A percentile compares a stretch with the other conserved stretches of the same genome.
These are phyloP conservation scores for Lepidostoma basale DNA, from an alignment of 1,140 invertebrate species.

Conservation along the genomic window DNA sequence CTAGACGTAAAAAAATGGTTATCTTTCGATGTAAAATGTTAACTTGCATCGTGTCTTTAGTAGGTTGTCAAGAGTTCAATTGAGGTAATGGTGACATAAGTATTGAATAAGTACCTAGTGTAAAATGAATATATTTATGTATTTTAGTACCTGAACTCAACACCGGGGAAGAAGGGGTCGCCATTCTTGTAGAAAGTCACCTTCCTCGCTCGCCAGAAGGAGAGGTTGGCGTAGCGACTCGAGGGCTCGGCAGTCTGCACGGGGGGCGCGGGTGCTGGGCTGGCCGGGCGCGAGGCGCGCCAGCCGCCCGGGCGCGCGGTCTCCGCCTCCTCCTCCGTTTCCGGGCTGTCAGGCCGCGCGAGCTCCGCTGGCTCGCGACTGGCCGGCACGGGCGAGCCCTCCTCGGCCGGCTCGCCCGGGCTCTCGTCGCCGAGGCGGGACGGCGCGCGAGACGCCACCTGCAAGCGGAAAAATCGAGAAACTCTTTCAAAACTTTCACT, in stretches of 20 bases:
- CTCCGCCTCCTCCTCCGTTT: slow-evolving; percentile 53
- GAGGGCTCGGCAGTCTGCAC: slow-evolving; percentile 30
- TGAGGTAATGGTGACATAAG: no score
- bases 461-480: slow-evolving; percentile 28
- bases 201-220: slow-evolving; percentile 83
- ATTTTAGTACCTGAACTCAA: slow-evolving; percentile 71
- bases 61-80: no score
- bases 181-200: slow-evolving; percentile 94
- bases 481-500: neutral
- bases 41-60: no score
- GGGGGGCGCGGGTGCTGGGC: slow-evolving; percentile 51
- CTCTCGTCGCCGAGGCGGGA: slow-evolving; percentile 47
- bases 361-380: slow-evolving; percentile 48
- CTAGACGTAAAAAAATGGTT: no score
- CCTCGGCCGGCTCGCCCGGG: slow-evolving; percentile 46
- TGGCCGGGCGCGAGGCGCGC: slow-evolving; percentile 55
- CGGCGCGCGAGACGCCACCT: slow-evolving; percentile 52
- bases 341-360: slow-evolving; percentile 54
- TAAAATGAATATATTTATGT: neutral
- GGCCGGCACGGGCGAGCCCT: slow-evolving; percentile 46
- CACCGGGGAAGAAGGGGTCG: slow-evolving; percentile 87
- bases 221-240: slow-evolving; percentile 75
- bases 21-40: no score
- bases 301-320: slow-evolving; percentile 51
- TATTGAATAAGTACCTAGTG: no score